Conservation (phyloP, 2,888 invertebrate species). For the Psococerastis gibbosa region DNA sequence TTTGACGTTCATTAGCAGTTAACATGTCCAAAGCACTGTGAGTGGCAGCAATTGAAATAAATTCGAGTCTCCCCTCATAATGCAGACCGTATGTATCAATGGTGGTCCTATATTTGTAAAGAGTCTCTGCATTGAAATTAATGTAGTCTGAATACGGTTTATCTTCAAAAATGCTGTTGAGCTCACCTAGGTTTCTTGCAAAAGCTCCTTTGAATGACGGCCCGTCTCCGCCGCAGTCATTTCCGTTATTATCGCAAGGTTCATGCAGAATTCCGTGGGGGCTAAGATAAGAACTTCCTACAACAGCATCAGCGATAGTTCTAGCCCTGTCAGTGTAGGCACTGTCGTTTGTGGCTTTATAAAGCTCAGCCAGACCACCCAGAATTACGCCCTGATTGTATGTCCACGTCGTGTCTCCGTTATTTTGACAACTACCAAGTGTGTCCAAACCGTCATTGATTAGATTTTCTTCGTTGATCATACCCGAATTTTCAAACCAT, state of each 20-base stretch:
- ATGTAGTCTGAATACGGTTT: neutral
- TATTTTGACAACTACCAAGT: neutral
- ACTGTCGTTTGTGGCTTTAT: neutral
- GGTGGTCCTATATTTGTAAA: neutral
- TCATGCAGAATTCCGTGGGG: constrained; percentile 1
- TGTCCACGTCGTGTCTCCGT: neutral
- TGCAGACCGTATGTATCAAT: neutral
- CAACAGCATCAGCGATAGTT: neutral
- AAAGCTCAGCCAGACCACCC: neutral
- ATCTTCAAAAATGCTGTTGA: neutral
- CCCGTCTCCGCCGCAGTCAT: constrained; percentile 2
- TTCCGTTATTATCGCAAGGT: neutral
- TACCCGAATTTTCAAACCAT: neutral
- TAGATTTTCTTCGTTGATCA: neutral
- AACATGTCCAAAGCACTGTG: constrained; percentile 3
- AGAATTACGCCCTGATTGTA: constrained; percentile 2
- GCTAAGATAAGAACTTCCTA: neutral
- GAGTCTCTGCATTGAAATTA: neutral
- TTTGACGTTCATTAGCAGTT: neutral
- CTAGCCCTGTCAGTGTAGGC: neutral
- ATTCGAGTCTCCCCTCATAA: neutral
- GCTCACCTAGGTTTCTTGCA: constrained; percentile 2
- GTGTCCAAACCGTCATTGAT: constrained; percentile 1
- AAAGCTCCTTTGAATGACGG: neutral
- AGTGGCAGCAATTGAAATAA: too few species aligned